Evolutionary conservation across 2,888 invertebrate species (phyloP), one percentile per base, ranked within the genome.

Genomic region (Cerceris rybyensis): DNA sequence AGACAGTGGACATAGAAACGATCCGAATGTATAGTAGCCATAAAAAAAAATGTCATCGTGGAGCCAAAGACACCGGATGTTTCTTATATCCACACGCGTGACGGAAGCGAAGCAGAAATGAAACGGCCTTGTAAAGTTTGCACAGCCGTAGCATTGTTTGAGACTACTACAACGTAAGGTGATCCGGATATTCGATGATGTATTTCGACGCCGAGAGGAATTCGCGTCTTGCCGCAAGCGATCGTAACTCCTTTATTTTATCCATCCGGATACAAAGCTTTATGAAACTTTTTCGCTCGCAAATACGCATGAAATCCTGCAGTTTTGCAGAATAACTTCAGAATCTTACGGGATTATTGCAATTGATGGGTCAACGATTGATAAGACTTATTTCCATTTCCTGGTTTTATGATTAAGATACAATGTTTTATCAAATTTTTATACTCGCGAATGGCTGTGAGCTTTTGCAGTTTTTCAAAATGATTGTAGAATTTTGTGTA

Each of bases 31-130:
- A 86, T 78, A 77, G 81, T 70, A 59, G 59, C 75, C 73, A 78
- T 88, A 84, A 87, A 87, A 80, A 77, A 83, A 76, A 61, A 82
- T 66, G 81, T 82, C 85, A 78, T 79, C 76, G 74, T 67, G 82
- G 79, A 77, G 76, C 68, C 63, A 57, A 46, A 60, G 70, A 64
- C 58, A 67, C 41, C 66, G 70, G 73, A 70, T 78, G 72, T 70
- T 76, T 69, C 70, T 63, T 68, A 54, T 63, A 50, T 75, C 73
- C 64, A 16, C 70, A 74, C 41, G 49, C 50, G 49, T 2, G 46
- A 41, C 52, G 54, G 73, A 42, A 61, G 65, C 28, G 14, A 9
- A 50, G 49, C 49, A 39, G 52, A 54, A 71, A 72, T 71, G 58
- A 82, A 72, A 74, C 76, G 66, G 73, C 68, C 75, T 60, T 70